phyloP scores from a whole-genome alignment of 1,140 invertebrate species.

The Formica selysi region DNA sequence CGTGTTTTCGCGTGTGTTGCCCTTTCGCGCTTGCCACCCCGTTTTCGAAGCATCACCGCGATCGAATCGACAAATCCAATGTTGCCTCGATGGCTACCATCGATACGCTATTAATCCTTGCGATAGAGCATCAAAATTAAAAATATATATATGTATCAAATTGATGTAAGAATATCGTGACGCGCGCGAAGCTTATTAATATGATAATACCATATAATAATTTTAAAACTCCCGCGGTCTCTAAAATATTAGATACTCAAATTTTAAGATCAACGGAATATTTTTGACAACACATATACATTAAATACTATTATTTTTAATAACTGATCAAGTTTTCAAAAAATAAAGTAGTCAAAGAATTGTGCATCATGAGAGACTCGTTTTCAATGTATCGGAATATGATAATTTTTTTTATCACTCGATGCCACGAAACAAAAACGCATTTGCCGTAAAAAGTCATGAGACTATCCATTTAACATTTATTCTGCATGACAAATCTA shows the following conservation, averaged over 20 bases:
- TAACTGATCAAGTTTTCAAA: neutral
- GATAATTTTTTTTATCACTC: neutral
- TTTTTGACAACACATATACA: neutral
- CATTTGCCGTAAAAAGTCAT: neutral
- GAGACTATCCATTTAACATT: neutral
- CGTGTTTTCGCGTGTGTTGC: constrained; percentile 71
- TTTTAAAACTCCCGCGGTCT: neutral
- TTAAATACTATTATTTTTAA: constrained; percentile 9
- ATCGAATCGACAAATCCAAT: constrained; percentile 8
- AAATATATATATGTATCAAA: neutral
- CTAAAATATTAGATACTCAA: neutral
- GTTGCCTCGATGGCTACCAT: neutral
- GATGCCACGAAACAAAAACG: neutral
- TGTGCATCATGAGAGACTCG: neutral
- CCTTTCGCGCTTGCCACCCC: constrained; percentile 4
- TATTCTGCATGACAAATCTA: neutral
- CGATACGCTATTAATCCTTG: constrained; percentile 13
- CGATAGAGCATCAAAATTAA: neutral
- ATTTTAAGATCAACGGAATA: neutral
- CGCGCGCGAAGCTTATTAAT: neutral
- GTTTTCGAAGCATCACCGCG: constrained; percentile 2
- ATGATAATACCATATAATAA: neutral
- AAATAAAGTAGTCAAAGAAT: neutral
- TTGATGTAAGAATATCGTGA: neutral
- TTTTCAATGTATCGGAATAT: neutral